Evolutionary conservation across 1,140 invertebrate genomes (phyloP).

Genomic region (Drosophila pandora): DNA sequence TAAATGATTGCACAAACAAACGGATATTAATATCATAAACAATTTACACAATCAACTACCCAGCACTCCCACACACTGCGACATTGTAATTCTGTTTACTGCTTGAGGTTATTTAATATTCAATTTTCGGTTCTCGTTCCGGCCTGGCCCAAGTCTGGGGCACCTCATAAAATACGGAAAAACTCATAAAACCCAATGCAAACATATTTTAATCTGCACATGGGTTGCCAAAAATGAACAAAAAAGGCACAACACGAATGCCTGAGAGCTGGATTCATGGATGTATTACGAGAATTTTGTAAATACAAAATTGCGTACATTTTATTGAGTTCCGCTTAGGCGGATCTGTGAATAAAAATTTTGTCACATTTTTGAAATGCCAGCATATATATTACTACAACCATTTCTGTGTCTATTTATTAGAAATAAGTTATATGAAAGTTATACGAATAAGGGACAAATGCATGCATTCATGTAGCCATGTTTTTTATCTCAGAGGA

Average conservation of each 20-base stretch:
- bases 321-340: constrained; percentile 33
- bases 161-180: constrained; percentile 43
- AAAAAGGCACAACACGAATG: background rate
- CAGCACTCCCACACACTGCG: constrained; percentile 4
- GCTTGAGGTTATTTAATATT: constrained; percentile 61
- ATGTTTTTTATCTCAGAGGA: background rate
- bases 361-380: background rate
- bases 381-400: background rate
- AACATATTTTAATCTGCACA: constrained; percentile 62
- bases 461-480: background rate
- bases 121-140: constrained; percentile 54
- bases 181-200: constrained; percentile 62
- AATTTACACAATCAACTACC: constrained; percentile 50
- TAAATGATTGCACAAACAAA: constrained; percentile 62
- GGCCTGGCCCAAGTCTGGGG: constrained; percentile 11
- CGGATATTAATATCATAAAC: constrained; percentile 74
- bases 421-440: no score
- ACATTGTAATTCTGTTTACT: constrained; percentile 45
- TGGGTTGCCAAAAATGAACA: background rate
- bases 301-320: constrained; percentile 32
- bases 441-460: no score
- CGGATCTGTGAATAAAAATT: background rate
- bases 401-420: background rate
- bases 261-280: constrained; percentile 10
- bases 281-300: constrained; percentile 42